Percentiles rank a stretch among this genome's conserved stretches.
Evolutionary conservation across 2,113 vertebrate genomes (phyloP).

Genomic region (Orcinus orca): DNA sequence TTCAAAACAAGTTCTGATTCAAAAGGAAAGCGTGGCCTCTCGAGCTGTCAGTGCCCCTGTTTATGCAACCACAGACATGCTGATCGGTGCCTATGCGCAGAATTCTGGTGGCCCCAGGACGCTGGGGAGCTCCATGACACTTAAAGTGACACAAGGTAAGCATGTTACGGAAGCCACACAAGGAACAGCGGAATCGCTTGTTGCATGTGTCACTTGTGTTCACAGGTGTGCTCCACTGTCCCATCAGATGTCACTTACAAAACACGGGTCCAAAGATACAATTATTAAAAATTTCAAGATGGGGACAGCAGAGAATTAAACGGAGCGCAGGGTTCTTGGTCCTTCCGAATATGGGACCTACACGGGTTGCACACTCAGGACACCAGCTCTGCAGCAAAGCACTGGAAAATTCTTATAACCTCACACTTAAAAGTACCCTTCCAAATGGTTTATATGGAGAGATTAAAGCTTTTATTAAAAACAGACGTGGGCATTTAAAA

Average conservation of each 20-base stretch:
- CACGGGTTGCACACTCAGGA: fast-evolving
- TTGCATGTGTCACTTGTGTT: neutral
- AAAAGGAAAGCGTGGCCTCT: fast-evolving
- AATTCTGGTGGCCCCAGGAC: fast-evolving
- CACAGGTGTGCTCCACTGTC: fast-evolving
- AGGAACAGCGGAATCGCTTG: fast-evolving
- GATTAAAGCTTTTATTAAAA: neutral
- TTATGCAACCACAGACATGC: fast-evolving
- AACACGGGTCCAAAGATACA: neutral
- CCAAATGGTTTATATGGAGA: neutral
- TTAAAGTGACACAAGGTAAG: neutral
- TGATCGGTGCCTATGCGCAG: fast-evolving
- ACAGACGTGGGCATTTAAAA: neutral
- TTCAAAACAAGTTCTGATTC: neutral
- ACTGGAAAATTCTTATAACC: neutral
- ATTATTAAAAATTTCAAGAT: neutral
- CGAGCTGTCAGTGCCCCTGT: neutral
- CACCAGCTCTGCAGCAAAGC: neutral
- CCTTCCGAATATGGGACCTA: neutral
- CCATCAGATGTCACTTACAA: neutral
- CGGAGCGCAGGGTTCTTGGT: neutral
- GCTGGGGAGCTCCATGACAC: neutral
- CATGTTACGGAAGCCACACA: fast-evolving
- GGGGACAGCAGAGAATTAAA: neutral
- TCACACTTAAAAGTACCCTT: neutral